Evolutionary conservation across 2,113 vertebrate genomes (phyloP).

Genomic region (Percopsis transmontana): DNA sequence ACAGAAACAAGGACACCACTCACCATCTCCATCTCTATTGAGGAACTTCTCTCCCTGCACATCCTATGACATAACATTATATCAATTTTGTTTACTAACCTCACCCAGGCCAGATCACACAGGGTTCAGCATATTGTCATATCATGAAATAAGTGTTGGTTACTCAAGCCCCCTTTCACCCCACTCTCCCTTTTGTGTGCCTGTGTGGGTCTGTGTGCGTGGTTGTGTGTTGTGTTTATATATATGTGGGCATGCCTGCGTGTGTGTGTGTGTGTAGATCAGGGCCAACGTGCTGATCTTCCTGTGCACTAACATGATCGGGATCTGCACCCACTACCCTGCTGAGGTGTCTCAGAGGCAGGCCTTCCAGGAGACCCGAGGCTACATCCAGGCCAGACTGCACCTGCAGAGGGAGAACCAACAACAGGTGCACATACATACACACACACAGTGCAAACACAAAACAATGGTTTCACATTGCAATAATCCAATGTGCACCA

Average conservation of each 20-base stretch:
- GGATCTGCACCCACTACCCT: slow-evolving; percentile 96
- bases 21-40: slow-evolving; percentile 42
- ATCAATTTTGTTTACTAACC: slow-evolving; percentile 54
- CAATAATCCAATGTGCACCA: too few species aligned
- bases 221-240: not conserved
- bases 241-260: not conserved
- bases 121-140: slow-evolving; percentile 45
- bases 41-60: slow-evolving; percentile 55
- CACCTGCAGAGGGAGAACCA: slow-evolving; percentile 95
- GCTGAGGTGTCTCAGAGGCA: slow-evolving; percentile 97
- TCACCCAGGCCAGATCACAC: slow-evolving; percentile 55
- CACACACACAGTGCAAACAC: not conserved
- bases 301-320: slow-evolving; percentile 93
- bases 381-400: slow-evolving; percentile 93
- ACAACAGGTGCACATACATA: slow-evolving; percentile 84
- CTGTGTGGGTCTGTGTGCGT: not conserved
- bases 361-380: slow-evolving; percentile 95
- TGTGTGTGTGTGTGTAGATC: slow-evolving; percentile 74
- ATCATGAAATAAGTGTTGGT: slow-evolving; percentile 26
- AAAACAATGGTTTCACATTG: too few species aligned
- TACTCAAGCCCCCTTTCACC: slow-evolving; percentile 7
- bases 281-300: slow-evolving; percentile 92
- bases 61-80: slow-evolving; percentile 53
- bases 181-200: not conserved
- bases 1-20: slow-evolving; percentile 23